phyloP scores from a whole-genome alignment of 92 coral and sea anemone genomes.

The Galaxea fascicularis region DNA sequence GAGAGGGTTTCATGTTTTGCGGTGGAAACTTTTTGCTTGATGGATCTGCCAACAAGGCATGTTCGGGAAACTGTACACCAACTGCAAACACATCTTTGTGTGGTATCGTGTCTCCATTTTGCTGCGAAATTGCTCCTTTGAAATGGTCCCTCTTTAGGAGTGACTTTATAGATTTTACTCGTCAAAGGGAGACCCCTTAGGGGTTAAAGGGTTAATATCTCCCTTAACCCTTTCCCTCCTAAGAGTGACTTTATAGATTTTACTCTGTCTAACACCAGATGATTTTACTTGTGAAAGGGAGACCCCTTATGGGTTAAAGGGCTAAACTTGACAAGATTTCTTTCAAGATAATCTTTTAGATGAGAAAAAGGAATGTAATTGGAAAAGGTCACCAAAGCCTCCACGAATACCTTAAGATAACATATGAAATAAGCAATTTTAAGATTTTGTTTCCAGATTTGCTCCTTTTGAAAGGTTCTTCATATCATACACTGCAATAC shows the following conservation, averaged over 20 bases:
- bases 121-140: conserved; percentile 7
- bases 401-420: background rate
- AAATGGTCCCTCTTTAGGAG: background rate
- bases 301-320: too few species aligned
- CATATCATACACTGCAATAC: too few species aligned
- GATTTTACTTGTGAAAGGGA: too few species aligned
- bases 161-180: background rate
- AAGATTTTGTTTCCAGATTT: too few species aligned
- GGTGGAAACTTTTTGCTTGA: background rate
- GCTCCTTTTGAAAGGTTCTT: too few species aligned
- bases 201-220: too few species aligned
- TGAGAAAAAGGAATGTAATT: background rate
- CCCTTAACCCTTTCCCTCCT: too few species aligned
- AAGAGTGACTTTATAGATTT: too few species aligned
- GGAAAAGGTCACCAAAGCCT: background rate
- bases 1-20: background rate
- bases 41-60: conserved; percentile 4
- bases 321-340: background rate
- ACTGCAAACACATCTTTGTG: background rate
- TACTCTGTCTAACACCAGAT: too few species aligned
- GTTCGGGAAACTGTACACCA: background rate
- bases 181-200: background rate
- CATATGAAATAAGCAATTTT: background rate
- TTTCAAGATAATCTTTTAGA: background rate
- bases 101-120: conserved; percentile 3